A percentile compares a stretch with the other conserved stretches of the same genome.
phyloP scores from a whole-genome alignment of 2,888 invertebrate species.

The Agrypnus murinus region DNA sequence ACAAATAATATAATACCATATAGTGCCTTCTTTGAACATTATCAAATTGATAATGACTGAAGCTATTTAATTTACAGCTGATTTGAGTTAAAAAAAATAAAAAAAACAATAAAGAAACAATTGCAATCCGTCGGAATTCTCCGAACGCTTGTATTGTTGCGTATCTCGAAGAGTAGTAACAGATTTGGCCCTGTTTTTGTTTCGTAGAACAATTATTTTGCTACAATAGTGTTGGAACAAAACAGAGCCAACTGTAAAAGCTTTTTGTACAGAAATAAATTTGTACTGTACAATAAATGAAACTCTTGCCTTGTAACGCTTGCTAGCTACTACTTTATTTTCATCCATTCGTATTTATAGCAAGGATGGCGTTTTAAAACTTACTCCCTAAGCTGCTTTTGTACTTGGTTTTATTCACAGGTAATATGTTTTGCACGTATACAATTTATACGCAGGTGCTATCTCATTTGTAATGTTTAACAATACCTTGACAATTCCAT shows the following conservation, averaged over 20 bases:
- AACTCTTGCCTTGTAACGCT: constrained; percentile 25
- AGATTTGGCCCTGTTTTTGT: constrained; percentile 39
- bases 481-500: not conserved
- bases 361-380: not conserved
- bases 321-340: constrained; percentile 4
- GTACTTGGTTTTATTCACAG: constrained; percentile 12
- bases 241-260: constrained; percentile 39
- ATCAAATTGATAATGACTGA: too few species aligned
- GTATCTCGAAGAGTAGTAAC: constrained; percentile 32
- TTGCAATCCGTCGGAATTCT: constrained; percentile 35
- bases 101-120: constrained; percentile 20
- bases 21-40: too few species aligned
- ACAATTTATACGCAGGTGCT: constrained; percentile 1
- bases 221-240: constrained; percentile 43
- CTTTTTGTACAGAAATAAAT: constrained; percentile 41
- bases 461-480: constrained; percentile 4
- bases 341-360: constrained; percentile 17
- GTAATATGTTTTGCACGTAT: not conserved
- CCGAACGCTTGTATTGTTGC: constrained; percentile 34
- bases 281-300: constrained; percentile 25
- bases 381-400: not conserved
- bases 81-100: constrained; percentile 8
- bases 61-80: too few species aligned
- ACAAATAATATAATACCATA: too few species aligned
- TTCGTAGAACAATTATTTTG: constrained; percentile 40